A percentile compares a stretch with the other conserved stretches of the same genome.
These are phyloP conservation scores for Xiphophorus maculatus DNA, from an alignment of 2,113 vertebrate genomes.

Conservation along the genomic window DNA sequence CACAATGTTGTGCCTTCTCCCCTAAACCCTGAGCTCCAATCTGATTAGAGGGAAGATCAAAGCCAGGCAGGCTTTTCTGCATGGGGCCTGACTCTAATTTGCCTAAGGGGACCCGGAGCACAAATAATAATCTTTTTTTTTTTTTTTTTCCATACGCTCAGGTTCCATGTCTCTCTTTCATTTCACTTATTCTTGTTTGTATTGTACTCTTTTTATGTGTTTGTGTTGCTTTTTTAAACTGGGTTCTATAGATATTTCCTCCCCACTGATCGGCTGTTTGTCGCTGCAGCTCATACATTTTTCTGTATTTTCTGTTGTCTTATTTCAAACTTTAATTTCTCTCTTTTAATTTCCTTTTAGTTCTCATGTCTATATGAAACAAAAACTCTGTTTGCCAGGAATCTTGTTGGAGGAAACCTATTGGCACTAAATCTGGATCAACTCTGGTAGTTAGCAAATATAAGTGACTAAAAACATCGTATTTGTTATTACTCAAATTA, in stretches of 20 bases:
- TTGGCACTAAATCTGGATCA: too few species aligned
- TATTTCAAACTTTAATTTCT: constrained; percentile 4
- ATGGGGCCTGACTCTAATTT: constrained; percentile 33
- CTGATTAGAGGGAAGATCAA: constrained; percentile 53
- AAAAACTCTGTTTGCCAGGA: too few species aligned
- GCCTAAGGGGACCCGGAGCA: constrained; percentile 8
- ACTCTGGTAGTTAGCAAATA: too few species aligned
- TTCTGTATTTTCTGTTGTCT: neutral
- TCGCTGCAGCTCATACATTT: neutral
- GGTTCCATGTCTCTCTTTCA: constrained; percentile 11
- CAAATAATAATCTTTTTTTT: constrained; percentile 43
- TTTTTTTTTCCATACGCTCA: constrained; percentile 2
- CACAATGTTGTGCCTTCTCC: constrained; percentile 21
- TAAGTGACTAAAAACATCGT: too few species aligned
- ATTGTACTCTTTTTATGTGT: constrained; percentile 10
- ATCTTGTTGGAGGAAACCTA: too few species aligned
- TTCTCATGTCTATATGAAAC: too few species aligned
- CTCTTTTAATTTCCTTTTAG: constrained; percentile 2
- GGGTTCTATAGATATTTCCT: neutral
- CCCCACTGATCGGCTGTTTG: neutral
- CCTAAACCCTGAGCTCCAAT: constrained; percentile 45
- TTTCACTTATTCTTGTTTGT: constrained; percentile 7
- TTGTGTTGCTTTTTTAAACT: neutral
- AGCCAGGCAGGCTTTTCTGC: constrained; percentile 34
- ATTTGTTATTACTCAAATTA: too few species aligned